Evolutionary conservation across 2,888 invertebrate genomes (phyloP), one percentile per base, ranked within the genome.

Genomic region (Parelbella ahira): DNA sequence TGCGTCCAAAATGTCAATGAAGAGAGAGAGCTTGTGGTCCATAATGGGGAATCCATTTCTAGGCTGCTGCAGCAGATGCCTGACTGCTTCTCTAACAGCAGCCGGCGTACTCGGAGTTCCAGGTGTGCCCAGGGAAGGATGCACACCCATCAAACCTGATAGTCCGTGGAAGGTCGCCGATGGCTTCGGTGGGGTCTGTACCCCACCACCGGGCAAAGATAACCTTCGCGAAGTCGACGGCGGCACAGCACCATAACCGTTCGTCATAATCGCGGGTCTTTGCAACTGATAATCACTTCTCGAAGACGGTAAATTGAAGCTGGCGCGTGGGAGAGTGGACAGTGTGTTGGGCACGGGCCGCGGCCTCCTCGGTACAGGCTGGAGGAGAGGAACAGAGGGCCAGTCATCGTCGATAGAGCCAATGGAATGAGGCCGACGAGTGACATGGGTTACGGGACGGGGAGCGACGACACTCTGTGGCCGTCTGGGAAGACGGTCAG

Each of bases 1-100:
- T 38, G 94, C 92, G 70, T 94, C 94, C 73, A 94, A 89, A 59
- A 94, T 94, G 65, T 94, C 94, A 69, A 94, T 92, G 82, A 94
- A 93, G 32, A 94, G 89, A 25, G 92, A 90, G 65, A 94, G 89
- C 69, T 93, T 93, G 82, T 93, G 93, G 65, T 93, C 93, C 82
- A 92, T 90, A 67, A 93, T 92, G 60, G 92, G 91, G 77, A 93
- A 92, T 10, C 93, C 93, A 66, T 93, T 93, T 45, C 93, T 84
- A 6, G 93, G 92, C 70, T 93, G 91, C 56, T 89, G 86, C 44
- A 93, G 79, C 32, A 93, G 81, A 58, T 92, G 92, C 48, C 91
- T 89, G 25, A 93, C 91, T 3, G 93, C 93, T 53, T 93, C 92
- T 0, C 92, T 84, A 13, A 93, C 92, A 11, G 92, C 90, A 3